Evolutionary conservation across 2,797 vertebrate genomes (phyloP).

Genomic region (Graptemys geographica): DNA sequence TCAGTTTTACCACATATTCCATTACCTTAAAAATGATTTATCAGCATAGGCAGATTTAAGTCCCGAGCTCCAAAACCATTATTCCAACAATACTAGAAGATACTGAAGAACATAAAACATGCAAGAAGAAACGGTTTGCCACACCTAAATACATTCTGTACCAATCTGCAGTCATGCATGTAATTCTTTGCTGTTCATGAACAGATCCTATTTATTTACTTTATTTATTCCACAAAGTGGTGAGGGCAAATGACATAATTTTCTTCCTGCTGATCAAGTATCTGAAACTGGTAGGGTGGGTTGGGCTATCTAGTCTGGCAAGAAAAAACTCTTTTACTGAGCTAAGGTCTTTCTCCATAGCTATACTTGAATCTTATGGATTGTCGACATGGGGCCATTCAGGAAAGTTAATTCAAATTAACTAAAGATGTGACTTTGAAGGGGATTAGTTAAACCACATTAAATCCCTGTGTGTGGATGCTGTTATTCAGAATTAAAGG

Average conservation of each 20-base stretch:
- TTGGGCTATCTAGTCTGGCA: background rate
- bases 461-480: background rate
- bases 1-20: background rate
- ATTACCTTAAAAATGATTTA: background rate
- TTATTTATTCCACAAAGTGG: conserved; percentile 60
- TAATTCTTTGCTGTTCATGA: conserved; percentile 70
- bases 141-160: conserved; percentile 63
- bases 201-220: conserved; percentile 44
- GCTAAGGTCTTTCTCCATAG: background rate
- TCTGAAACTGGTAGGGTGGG: conserved; percentile 35
- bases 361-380: background rate
- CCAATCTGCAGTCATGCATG: conserved; percentile 59
- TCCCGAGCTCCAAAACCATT: background rate
- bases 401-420: background rate
- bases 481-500: background rate
- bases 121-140: background rate
- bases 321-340: background rate
- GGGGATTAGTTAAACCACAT: background rate
- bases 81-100: conserved; percentile 5
- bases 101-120: background rate
- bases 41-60: conserved; percentile 20
- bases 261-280: background rate
- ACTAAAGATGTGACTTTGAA: background rate
- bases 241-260: conserved; percentile 58
- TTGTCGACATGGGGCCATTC: background rate